Evolutionary conservation across 2,888 invertebrate genomes (phyloP), one percentile per base, ranked within the genome.

Genomic region (Eurytoma californica): DNA sequence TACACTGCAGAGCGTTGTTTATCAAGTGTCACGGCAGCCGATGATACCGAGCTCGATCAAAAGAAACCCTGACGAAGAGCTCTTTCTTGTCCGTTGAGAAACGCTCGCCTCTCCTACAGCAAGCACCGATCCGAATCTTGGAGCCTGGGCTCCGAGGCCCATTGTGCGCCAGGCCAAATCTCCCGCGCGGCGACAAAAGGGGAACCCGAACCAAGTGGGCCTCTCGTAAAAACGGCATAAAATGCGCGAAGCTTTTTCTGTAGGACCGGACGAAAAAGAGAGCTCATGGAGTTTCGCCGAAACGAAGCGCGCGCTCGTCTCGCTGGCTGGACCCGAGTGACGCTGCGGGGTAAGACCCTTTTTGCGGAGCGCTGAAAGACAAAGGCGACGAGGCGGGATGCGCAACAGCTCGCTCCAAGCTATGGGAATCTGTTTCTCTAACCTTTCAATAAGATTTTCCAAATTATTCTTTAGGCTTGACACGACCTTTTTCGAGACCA

Each of bases 151-250:
- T 20, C 39, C 24, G 20, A 3, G 18, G 30, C 24, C 67, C 49
- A 78, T 73, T 73, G 78, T 67, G 67, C 55, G 18, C 2, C 14
- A 4, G 7, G 39, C 67, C 39, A 73, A 78, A 78, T 78, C 39
- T 39, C 78, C 49, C 49, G 53, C 9, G 39, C 57, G 47, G 57
- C 20, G 69, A 78, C 78, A 75, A 79, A 72, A 70, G 63, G n/a
- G 53, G 51, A 65, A 20, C 61, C 51, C 69, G 39, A 74, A 67
- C 39, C 39, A 60, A 75, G 79, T 65, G 79, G 74, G 69, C 69
- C 74, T n/a, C 39, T 39, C 39, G 76, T 57, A 69, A 76, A 76
- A 76, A 66, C 66, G 58, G 24, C 60, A 68, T 75, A 75, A 68
- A 75, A 75, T 53, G 68, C 69, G 65, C 70, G 68, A 51, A 53